phyloP scores from a whole-genome alignment of 1,140 invertebrate species.

The Drosophila parabipectinata region DNA sequence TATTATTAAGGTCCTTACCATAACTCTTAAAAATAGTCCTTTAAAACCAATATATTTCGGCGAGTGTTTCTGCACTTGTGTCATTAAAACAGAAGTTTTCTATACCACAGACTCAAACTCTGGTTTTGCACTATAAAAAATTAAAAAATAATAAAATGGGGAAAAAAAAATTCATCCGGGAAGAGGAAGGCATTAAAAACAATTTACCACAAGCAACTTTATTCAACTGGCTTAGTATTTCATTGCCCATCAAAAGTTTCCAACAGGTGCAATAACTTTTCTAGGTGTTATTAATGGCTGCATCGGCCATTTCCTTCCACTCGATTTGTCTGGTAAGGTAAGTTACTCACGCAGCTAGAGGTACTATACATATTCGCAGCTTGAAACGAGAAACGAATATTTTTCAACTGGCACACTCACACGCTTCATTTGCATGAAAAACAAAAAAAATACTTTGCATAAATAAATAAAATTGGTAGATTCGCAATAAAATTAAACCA shows the following conservation, averaged over 20 bases:
- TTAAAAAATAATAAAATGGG: background rate
- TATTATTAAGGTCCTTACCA: too few species aligned
- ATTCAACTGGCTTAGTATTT: constrained; percentile 38
- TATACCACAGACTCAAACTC: constrained; percentile 1
- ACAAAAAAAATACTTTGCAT: constrained; percentile 52
- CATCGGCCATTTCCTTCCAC: constrained; percentile 40
- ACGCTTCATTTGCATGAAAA: constrained; percentile 44
- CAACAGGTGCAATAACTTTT: constrained; percentile 44
- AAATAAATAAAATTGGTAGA: constrained; percentile 61
- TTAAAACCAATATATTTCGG: constrained; percentile 1
- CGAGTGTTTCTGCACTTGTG: background rate
- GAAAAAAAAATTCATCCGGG: constrained; percentile 1
- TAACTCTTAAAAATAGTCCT: background rate
- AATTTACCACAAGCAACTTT: constrained; percentile 32
- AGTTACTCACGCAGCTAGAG: background rate
- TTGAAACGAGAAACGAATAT: constrained; percentile 31
- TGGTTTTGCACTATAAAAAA: background rate
- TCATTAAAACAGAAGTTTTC: constrained; percentile 23
- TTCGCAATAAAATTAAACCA: constrained; percentile 13
- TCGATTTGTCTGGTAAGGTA: constrained; percentile 22
- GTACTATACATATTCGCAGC: background rate
- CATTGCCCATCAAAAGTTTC: constrained; percentile 29
- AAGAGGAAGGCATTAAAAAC: constrained; percentile 41
- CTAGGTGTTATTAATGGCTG: constrained; percentile 40
- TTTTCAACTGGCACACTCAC: constrained; percentile 29